These are phyloP conservation scores for Phytoseiulus persimilis DNA, from an alignment of 2,888 invertebrate genomes.

Conservation along the genomic window DNA sequence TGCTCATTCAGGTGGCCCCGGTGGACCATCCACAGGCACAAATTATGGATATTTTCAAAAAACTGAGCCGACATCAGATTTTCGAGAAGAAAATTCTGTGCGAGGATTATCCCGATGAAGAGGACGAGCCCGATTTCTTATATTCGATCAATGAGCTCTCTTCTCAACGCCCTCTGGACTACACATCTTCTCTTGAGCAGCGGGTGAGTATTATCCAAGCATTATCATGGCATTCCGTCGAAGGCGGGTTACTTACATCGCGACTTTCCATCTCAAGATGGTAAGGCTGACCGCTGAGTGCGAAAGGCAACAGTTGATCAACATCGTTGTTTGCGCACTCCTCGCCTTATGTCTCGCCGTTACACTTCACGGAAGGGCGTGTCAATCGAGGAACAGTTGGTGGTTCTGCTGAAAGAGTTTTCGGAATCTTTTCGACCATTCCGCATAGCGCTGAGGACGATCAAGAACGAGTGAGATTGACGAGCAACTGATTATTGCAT, in stretches of 20 bases:
- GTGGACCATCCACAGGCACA: slow-evolving; percentile 16
- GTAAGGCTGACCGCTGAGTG: not conserved
- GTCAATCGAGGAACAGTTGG: not conserved
- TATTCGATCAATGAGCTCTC: not conserved
- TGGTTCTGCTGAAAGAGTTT: not conserved
- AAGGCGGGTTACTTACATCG: not conserved
- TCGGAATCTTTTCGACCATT: not conserved
- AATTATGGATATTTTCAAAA: slow-evolving; percentile 14
- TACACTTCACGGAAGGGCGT: not conserved
- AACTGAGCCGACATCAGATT: not conserved
- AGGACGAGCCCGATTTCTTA: not conserved
- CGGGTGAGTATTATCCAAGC: not conserved
- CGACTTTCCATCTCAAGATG: not conserved
- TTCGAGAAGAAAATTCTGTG: slow-evolving; percentile 8
- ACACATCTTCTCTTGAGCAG: not conserved
- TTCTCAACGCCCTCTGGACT: not conserved
- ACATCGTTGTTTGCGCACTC: not conserved
- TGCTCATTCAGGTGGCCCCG: slow-evolving; percentile 15
- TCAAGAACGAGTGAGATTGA: not conserved
- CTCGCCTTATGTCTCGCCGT: not conserved
- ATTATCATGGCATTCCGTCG: not conserved
- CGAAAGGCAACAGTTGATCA: not conserved
- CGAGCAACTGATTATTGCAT: not conserved
- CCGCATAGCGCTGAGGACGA: not conserved
- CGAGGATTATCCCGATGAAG: not conserved